Base-by-base conservation (phyloP, 2,113 vertebrate species). In the Petromus typicus region DNA sequence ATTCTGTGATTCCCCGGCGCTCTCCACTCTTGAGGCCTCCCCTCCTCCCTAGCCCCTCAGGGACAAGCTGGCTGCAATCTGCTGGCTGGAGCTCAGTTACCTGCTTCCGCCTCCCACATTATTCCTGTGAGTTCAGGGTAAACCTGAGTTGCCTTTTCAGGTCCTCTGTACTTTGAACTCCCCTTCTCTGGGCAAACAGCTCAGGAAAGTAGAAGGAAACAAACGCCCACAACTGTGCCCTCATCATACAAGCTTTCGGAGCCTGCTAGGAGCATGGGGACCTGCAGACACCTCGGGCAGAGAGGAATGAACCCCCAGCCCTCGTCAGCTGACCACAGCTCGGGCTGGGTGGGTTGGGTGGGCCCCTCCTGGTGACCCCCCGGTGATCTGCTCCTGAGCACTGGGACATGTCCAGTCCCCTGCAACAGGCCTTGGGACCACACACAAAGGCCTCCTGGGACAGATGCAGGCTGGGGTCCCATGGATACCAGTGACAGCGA, bases 331-430 rank as follows among this genome's bases (percentile, higher is more conserved):
- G 45, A 51, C 73, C n/a, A 34, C n/a, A 51, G 81, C 81, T 76
- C 22, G n/a, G 75, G 56, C 10, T 37, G 10, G 37, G 18, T 7
- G 11, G 17, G n/a, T n/a, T n/a, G 85, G 59, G 16, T 23, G 9
- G 34, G 25, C 34, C n/a, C n/a, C n/a, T 6, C 45, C 23, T 0
- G 12, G 2, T 25, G 18, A 34, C 8, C 6, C 22, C 45, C 2
- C 3, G 0, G 30, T 0, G 10, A 37, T 0, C 8, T 5, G 32
- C 27, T 54, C 5, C n/a, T 8, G 20, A 63, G 43, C n/a, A 5
- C 25, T 0, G 4, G 7, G 0, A 7, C 8, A 2, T 16, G 17
- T 45, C 45, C 61, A 30, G 0, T 1, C 25, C n/a, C 6, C 32
- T 2, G 63, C 17, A 22, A 7, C 71, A 18, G 25, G 45, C 54